Percentiles rank a stretch among this genome's conserved stretches.
These are phyloP conservation scores for Hemithea aestivaria DNA, from an alignment of 2,888 invertebrate genomes.

Conservation along the genomic window DNA sequence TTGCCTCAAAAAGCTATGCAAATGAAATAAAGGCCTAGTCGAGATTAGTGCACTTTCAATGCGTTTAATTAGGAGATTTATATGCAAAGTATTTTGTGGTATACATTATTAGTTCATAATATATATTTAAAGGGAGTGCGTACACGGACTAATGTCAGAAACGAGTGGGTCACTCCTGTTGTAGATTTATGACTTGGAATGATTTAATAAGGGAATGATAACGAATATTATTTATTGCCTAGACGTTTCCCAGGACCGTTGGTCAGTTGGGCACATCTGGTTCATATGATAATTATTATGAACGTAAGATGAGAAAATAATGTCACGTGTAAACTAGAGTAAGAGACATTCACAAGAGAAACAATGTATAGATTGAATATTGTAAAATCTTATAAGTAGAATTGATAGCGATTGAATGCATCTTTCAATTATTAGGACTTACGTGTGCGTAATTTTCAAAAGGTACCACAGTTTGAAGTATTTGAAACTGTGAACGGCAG, in stretches of 20 bases:
- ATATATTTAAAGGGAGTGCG: slow-evolving; percentile 33
- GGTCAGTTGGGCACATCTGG: slow-evolving; percentile 40
- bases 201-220: slow-evolving; percentile 67
- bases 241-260: slow-evolving; percentile 43
- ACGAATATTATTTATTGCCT: slow-evolving; percentile 66
- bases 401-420: too few species aligned
- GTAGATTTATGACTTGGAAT: slow-evolving; percentile 68
- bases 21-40: slow-evolving; percentile 58
- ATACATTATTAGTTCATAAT: slow-evolving; percentile 71
- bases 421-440: too few species aligned
- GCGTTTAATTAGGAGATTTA: slow-evolving; percentile 75
- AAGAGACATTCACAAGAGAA: too few species aligned
- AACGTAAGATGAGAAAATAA: slow-evolving; percentile 12
- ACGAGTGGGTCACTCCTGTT: slow-evolving; percentile 74
- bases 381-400: too few species aligned
- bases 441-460: too few species aligned
- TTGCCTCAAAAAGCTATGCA: slow-evolving; percentile 62
- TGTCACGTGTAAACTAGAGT: too few species aligned
- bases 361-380: too few species aligned
- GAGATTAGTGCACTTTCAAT: slow-evolving; percentile 69
- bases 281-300: slow-evolving; percentile 24
- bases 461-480: too few species aligned
- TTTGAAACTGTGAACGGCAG: too few species aligned
- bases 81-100: slow-evolving; percentile 76
- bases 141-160: slow-evolving; percentile 62